A percentile compares a stretch with the other conserved stretches of the same genome.
Conservation (phyloP, 2,888 invertebrate genomes). For the Ormyrus rosae region DNA sequence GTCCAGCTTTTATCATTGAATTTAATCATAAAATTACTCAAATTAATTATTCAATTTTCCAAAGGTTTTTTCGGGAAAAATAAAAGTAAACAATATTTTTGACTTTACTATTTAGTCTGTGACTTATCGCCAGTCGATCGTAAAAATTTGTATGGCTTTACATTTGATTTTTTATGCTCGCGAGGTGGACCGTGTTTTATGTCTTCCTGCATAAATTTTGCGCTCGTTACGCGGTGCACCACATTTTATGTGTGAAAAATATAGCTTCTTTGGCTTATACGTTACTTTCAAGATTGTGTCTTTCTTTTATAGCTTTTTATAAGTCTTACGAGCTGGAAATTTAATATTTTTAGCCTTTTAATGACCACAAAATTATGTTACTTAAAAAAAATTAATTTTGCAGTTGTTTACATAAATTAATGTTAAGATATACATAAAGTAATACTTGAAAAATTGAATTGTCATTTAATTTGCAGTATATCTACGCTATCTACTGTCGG, state of each 20-base stretch:
- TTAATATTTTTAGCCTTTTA: too few relatives aligned
- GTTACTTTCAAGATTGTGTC: not conserved
- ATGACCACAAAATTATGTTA: too few relatives aligned
- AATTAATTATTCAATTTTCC: too few relatives aligned
- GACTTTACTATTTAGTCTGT: not conserved
- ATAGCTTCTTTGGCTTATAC: not conserved
- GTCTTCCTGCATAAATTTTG: conserved; percentile 5
- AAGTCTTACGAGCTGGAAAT: too few relatives aligned
- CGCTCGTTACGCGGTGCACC: not conserved
- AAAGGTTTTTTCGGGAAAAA: not conserved
- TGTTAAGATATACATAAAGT: too few relatives aligned
- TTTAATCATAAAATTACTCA: too few relatives aligned
- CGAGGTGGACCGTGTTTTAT: not conserved
- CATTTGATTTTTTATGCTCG: not conserved
- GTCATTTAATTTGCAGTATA: too few relatives aligned
- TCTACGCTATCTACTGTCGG: not conserved
- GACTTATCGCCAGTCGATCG: not conserved
- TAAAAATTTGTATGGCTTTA: not conserved
- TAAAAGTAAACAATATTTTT: not conserved
- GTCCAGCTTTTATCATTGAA: too few relatives aligned
- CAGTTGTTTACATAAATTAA: too few relatives aligned
- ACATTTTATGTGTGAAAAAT: conserved; percentile 8
- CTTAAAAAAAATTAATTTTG: too few relatives aligned
- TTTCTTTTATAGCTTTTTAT: conserved; percentile 1
- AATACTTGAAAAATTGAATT: too few relatives aligned